Evolutionary conservation across 1,140 invertebrate genomes (phyloP).

Genomic region (Drosophila suzukii): DNA sequence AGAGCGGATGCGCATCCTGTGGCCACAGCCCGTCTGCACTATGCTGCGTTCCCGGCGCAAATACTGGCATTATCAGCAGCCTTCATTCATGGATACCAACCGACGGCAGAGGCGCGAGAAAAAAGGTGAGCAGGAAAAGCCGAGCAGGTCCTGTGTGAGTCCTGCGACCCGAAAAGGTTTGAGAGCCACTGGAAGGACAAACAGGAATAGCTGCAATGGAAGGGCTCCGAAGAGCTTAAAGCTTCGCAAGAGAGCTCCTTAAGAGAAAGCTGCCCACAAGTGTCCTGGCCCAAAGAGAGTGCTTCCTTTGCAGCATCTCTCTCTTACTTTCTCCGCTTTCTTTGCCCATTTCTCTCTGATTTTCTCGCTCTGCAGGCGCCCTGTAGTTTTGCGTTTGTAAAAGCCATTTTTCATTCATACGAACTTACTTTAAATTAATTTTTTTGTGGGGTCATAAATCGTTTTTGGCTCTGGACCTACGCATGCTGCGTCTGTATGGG

Average conservation of each 20-base stretch:
- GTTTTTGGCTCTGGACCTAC: slow-evolving; percentile 77
- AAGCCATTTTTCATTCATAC: slow-evolving; percentile 84
- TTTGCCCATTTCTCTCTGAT: slow-evolving; percentile 1
- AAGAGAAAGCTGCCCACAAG: slow-evolving; percentile 55
- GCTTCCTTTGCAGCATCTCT: slow-evolving; percentile 29
- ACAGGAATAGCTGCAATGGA: slow-evolving; percentile 78
- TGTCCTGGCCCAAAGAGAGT: slow-evolving; percentile 50
- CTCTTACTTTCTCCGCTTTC: background rate
- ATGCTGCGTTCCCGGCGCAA: slow-evolving; percentile 53
- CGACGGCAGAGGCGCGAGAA: slow-evolving; percentile 13
- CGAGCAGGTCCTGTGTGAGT: slow-evolving; percentile 41
- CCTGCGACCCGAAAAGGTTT: slow-evolving; percentile 58
- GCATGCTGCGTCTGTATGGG: slow-evolving; percentile 41
- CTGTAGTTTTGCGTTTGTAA: slow-evolving; percentile 80
- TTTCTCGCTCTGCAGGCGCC: slow-evolving; percentile 36
- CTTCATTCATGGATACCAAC: slow-evolving; percentile 80
- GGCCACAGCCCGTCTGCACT: slow-evolving; percentile 47
- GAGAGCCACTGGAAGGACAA: slow-evolving; percentile 68
- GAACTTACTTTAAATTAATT: slow-evolving; percentile 84
- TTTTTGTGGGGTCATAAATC: slow-evolving; percentile 82
- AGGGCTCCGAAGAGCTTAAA: slow-evolving; percentile 60
- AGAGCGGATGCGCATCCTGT: slow-evolving; percentile 14
- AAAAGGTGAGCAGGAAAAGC: slow-evolving; percentile 12
- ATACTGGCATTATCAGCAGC: slow-evolving; percentile 56
- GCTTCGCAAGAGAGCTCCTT: slow-evolving; percentile 13